A percentile compares a stretch with the other conserved stretches of the same genome.
These are phyloP conservation scores for Ifrita kowaldi DNA, from an alignment of 2,113 vertebrate species.

Conservation along the genomic window DNA sequence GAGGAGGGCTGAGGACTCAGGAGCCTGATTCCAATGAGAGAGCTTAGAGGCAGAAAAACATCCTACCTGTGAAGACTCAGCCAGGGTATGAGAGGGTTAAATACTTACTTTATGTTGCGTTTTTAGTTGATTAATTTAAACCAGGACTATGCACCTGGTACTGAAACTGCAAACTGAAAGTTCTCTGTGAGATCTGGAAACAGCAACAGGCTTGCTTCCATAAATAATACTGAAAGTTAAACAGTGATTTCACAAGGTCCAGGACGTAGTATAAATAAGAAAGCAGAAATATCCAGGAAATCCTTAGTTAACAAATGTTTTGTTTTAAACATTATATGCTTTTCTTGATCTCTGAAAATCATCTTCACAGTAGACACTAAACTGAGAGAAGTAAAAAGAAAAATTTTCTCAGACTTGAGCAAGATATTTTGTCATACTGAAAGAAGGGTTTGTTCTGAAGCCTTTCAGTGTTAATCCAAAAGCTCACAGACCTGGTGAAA, in stretches of 20 bases:
- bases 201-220: constrained; percentile 47
- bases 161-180: constrained; percentile 33
- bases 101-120: neutral
- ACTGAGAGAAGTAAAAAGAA: neutral
- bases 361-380: neutral
- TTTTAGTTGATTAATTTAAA: neutral
- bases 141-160: neutral
- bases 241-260: constrained; percentile 50
- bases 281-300: constrained; percentile 58
- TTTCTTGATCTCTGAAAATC: constrained; percentile 36
- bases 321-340: constrained; percentile 50
- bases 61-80: neutral
- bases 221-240: constrained; percentile 63
- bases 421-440: neutral
- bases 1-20: neutral
- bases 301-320: constrained; percentile 44
- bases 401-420: neutral
- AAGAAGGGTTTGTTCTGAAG: neutral
- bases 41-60: neutral
- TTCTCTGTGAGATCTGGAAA: constrained; percentile 43
- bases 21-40: neutral
- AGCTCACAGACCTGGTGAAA: neutral
- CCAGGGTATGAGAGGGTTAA: neutral
- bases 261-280: constrained; percentile 54
- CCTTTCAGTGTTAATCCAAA: neutral